Evolutionary conservation across 2,888 invertebrate genomes (phyloP).

Genomic region (Agrotis segetum): DNA sequence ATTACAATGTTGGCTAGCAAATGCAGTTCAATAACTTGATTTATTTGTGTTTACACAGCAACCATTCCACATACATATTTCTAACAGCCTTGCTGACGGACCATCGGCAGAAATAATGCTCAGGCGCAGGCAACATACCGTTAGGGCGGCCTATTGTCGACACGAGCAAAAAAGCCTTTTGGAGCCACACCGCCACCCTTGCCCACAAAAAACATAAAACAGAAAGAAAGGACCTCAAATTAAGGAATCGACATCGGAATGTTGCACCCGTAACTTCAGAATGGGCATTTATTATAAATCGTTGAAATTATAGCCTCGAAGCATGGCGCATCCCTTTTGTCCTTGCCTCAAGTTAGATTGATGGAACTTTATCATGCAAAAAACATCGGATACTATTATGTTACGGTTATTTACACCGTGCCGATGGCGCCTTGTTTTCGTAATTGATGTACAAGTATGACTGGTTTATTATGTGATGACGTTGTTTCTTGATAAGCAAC

Average conservation of each 20-base stretch:
- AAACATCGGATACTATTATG: conserved; percentile 55
- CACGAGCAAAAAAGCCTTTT: conserved; percentile 83
- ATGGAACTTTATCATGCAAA: conserved; percentile 55
- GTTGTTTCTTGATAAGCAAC: conserved; percentile 8
- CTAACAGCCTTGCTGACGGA: conserved; percentile 50
- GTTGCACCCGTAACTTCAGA: conserved; percentile 85
- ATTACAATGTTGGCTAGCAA: conserved; percentile 33
- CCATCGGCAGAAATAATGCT: conserved; percentile 66
- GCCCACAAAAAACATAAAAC: conserved; percentile 86
- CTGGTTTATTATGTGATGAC: conserved; percentile 36
- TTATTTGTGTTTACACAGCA: conserved; percentile 48
- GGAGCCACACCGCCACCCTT: conserved; percentile 82
- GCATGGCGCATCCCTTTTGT: conserved; percentile 67
- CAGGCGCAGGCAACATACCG: conserved; percentile 79
- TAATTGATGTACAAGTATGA: conserved; percentile 39
- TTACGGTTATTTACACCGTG: conserved; percentile 51
- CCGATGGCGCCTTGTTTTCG: conserved; percentile 50
- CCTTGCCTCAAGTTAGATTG: conserved; percentile 61
- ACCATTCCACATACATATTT: conserved; percentile 39
- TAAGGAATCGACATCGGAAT: conserved; percentile 86
- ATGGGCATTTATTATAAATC: conserved; percentile 77
- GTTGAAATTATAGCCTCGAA: conserved; percentile 74
- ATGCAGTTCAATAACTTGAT: conserved; percentile 42
- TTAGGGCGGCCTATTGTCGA: conserved; percentile 87
- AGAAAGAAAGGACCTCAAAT: conserved; percentile 88